These are phyloP conservation scores for Parazoanthus swiftii DNA, from an alignment of 92 coral and sea anemone species.

Conservation along the genomic window DNA sequence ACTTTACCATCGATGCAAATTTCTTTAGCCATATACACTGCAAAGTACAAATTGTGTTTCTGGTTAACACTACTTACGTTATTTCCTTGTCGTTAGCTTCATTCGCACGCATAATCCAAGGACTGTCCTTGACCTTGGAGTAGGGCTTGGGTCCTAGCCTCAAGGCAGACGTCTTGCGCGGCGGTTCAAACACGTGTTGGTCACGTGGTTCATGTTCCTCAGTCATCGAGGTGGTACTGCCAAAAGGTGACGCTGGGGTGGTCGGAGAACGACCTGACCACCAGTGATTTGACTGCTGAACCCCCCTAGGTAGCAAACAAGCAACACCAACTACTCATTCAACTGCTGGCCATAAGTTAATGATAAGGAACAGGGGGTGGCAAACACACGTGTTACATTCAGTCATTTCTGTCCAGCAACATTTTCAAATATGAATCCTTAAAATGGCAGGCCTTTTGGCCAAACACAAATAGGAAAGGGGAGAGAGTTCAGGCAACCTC, in stretches of 20 bases:
- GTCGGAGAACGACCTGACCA: conserved; percentile 75
- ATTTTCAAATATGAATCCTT: too few relatives aligned
- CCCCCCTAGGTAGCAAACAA: conserved; percentile 59
- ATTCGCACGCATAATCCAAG: conserved; percentile 59
- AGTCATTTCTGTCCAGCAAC: too few relatives aligned
- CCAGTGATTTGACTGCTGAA: conserved; percentile 65
- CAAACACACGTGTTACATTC: too few relatives aligned
- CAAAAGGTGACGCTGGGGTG: conserved; percentile 61
- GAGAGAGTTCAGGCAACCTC: too few relatives aligned
- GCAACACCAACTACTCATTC: neutral
- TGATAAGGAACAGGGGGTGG: too few relatives aligned
- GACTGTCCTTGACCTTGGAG: conserved; percentile 61
- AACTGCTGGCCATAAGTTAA: neutral
- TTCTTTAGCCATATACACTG: too few relatives aligned
- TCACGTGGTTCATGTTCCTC: conserved; percentile 85
- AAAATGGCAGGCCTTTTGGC: too few relatives aligned
- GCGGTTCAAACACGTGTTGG: conserved; percentile 42
- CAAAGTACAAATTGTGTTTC: neutral
- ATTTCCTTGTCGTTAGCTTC: conserved; percentile 48
- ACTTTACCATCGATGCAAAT: too few relatives aligned
- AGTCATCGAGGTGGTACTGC: conserved; percentile 73
- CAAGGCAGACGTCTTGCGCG: conserved; percentile 55
- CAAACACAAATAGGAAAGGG: too few relatives aligned
- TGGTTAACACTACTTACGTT: conserved; percentile 32
- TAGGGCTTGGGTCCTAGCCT: conserved; percentile 61